phyloP scores from a whole-genome alignment of 2,888 invertebrate species.

The Xestia c-nigrum region DNA sequence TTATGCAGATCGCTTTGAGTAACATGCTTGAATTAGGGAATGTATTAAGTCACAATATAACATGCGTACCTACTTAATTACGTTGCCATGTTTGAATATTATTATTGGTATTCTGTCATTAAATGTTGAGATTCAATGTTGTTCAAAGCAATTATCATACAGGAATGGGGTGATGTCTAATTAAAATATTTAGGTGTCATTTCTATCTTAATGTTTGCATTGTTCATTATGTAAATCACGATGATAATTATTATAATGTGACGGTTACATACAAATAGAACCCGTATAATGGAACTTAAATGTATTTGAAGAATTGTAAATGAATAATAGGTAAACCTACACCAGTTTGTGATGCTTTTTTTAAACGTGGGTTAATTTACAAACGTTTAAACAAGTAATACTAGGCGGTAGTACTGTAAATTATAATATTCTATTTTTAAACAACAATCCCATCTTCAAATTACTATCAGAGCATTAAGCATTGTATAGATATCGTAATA shows the following conservation, averaged over 20 bases:
- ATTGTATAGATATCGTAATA: constrained; percentile 51
- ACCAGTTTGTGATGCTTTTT: too few relatives aligned
- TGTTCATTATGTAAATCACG: neutral
- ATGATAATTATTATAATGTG: neutral
- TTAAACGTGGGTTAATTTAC: neutral
- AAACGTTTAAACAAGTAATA: neutral
- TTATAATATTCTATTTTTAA: neutral
- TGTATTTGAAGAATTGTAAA: neutral
- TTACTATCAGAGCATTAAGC: constrained; percentile 23
- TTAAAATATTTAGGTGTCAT: neutral
- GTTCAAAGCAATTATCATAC: neutral
- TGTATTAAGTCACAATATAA: constrained; percentile 40
- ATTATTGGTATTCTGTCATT: constrained; percentile 26
- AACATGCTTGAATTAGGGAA: constrained; percentile 31
- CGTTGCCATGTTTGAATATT: constrained; percentile 32
- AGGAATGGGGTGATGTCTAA: too few relatives aligned
- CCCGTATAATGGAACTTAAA: neutral
- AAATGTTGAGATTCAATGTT: neutral
- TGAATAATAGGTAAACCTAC: too few relatives aligned
- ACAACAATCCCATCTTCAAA: constrained; percentile 14
- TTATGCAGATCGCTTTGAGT: constrained; percentile 36
- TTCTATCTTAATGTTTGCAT: neutral
- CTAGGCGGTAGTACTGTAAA: neutral
- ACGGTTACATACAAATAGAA: neutral
- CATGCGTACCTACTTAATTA: constrained; percentile 47